Conservation (phyloP, 2,113 vertebrate genomes). For the Amblyopsis rosae region DNA sequence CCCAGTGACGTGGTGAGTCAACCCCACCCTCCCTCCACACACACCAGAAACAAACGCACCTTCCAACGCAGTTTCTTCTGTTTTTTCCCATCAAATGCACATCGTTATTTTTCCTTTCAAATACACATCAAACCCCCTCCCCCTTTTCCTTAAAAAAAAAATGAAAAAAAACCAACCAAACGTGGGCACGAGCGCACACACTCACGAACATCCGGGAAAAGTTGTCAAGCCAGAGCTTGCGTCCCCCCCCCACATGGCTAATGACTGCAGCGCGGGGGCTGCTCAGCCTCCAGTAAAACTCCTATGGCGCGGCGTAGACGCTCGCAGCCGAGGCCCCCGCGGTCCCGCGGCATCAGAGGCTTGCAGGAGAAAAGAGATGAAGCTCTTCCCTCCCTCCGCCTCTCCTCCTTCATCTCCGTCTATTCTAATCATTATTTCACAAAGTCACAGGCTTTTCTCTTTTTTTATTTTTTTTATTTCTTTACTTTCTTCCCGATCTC, state of each 20-base stretch:
- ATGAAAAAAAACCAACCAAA: neutral
- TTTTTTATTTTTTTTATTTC: no score
- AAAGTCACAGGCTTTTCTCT: conserved; percentile 80
- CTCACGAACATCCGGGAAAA: neutral
- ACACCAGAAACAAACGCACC: conserved; percentile 27
- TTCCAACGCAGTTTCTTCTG: neutral
- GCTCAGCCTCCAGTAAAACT: neutral
- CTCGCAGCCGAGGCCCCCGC: no score
- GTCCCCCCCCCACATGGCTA: neutral
- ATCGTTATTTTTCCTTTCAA: no score
- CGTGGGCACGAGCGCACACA: conserved; percentile 1
- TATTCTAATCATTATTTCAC: conserved; percentile 96
- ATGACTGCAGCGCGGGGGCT: neutral
- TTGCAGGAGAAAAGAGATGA: neutral
- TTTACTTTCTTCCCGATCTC: conserved; percentile 59
- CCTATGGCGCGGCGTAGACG: neutral
- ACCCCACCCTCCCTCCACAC: conserved; percentile 21
- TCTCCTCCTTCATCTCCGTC: conserved; percentile 84
- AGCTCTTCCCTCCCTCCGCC: conserved; percentile 26
- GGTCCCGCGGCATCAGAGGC: neutral
- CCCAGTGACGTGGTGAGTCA: conserved; percentile 92
- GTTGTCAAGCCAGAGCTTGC: neutral
- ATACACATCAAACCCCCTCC: no score
- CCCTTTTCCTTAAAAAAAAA: neutral
- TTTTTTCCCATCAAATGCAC: neutral